These are phyloP conservation scores for Marronus borbonicus DNA, from an alignment of 2,888 invertebrate species.

Conservation along the genomic window DNA sequence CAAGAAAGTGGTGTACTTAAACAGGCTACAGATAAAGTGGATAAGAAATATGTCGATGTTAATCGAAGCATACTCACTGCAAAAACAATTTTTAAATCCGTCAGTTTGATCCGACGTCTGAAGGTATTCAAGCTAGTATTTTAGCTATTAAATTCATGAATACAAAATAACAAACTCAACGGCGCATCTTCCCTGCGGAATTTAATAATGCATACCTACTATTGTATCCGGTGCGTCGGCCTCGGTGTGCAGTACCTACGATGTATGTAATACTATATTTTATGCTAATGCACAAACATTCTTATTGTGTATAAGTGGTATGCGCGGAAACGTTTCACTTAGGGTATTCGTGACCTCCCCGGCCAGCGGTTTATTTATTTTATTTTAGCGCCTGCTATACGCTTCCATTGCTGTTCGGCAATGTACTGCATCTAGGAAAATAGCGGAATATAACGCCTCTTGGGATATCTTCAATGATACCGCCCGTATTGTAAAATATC, in stretches of 20 bases:
- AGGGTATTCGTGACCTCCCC: constrained; percentile 15
- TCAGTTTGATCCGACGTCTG: too few relatives aligned
- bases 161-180: too few relatives aligned
- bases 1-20: too few relatives aligned
- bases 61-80: too few relatives aligned
- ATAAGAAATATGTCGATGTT: too few relatives aligned
- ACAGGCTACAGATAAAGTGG: too few relatives aligned
- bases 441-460: not conserved
- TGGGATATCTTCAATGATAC: constrained; percentile 6
- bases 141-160: too few relatives aligned
- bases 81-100: too few relatives aligned
- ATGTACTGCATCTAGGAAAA: constrained; percentile 17
- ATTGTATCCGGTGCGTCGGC: too few relatives aligned
- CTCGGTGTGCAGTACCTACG: not conserved
- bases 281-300: constrained; percentile 10
- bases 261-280: constrained; percentile 3
- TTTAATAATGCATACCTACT: too few relatives aligned
- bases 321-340: constrained; percentile 15
- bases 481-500: constrained; percentile 15
- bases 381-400: not conserved
- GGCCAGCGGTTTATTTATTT: constrained; percentile 23
- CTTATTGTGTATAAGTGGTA: not conserved
- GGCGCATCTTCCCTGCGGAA: too few relatives aligned
- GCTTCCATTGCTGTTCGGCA: not conserved
- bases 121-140: too few relatives aligned